Evolutionary conservation across 2,888 invertebrate genomes (phyloP).

Genomic region (Notocelia uddmanniana): DNA sequence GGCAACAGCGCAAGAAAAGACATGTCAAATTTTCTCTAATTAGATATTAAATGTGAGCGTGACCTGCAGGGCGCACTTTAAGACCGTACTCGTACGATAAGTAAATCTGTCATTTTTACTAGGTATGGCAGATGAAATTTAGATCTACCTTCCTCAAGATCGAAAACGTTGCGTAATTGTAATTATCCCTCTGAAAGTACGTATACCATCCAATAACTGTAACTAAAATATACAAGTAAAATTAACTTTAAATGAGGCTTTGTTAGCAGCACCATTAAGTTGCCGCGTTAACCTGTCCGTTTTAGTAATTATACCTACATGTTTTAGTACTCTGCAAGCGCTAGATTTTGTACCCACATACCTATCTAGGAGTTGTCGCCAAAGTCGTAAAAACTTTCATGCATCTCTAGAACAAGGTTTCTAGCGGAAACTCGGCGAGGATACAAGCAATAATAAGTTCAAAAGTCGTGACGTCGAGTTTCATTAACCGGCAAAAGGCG

Average conservation of each 20-base stretch:
- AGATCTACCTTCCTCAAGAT: no score
- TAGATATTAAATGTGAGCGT: background rate
- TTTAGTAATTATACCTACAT: constrained; percentile 2
- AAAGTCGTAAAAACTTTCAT: constrained; percentile 42
- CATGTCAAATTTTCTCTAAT: no score
- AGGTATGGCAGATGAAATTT: no score
- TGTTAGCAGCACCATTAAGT: background rate
- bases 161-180: no score
- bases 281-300: background rate
- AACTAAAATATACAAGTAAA: background rate
- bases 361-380: constrained; percentile 11
- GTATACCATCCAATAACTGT: background rate
- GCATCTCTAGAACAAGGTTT: constrained; percentile 37
- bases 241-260: background rate
- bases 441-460: constrained; percentile 55
- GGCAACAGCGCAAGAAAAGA: background rate
- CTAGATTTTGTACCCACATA: no score
- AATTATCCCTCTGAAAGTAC: no score
- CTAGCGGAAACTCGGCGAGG: constrained; percentile 39
- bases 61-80: no score
- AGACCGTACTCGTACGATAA: no score
- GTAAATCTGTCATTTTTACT: no score
- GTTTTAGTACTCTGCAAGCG: constrained; percentile 25
- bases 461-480: constrained; percentile 70
- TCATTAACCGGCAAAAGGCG: constrained; percentile 67